Evolutionary conservation across 2,113 vertebrate species (phyloP), one percentile per base, ranked within the genome.

Genomic region (Nibea albiflora): DNA sequence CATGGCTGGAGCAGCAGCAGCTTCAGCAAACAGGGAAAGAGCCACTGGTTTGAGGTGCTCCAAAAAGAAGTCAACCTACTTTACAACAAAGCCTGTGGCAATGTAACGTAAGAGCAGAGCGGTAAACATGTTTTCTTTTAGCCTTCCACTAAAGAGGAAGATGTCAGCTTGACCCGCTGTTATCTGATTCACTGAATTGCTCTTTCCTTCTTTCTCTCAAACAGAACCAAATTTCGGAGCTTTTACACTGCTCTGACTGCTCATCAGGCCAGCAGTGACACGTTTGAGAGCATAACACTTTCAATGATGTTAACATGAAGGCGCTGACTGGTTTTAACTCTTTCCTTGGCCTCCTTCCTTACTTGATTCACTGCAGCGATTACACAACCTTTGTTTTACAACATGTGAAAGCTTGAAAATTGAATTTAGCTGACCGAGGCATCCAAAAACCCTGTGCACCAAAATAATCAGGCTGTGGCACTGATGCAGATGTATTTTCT

Each of bases 1-100:
- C 4, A 3, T 0, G 28, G 42, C 66, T 9, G 3, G 4, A 11
- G 22, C 42, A 35, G 22, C 42, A 35, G 26, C 62, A 22, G 56
- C 56, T 70, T 31, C 16, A n/a, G 19, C 26, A 68, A 56, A 57
- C 10, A n/a, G 63, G 75, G 12, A 49, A 10, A 31, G 19, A 49
- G 10, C 65, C 53, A 54, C 64, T 77, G 67, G 28, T 80, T 49
- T 64, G 10, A 44, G 44, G 54, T n/a, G 60, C 15, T 80, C 50
- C 16, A 11, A 35, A 39, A 80, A 17, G 15, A 50, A 80, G 46
- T 62, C 24, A 22, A 5, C 15, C 22, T 35, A 35, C 5, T 68
- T 74, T 14, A 83, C 28, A 68, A 69, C n/a, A 49, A 49, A 69
- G 68, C 69, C 65, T 62, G 70, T 62, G 60, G 74, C 58, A 28